These are phyloP conservation scores for Aricia artaxerxes DNA, from an alignment of 2,888 invertebrate species.

Conservation along the genomic window DNA sequence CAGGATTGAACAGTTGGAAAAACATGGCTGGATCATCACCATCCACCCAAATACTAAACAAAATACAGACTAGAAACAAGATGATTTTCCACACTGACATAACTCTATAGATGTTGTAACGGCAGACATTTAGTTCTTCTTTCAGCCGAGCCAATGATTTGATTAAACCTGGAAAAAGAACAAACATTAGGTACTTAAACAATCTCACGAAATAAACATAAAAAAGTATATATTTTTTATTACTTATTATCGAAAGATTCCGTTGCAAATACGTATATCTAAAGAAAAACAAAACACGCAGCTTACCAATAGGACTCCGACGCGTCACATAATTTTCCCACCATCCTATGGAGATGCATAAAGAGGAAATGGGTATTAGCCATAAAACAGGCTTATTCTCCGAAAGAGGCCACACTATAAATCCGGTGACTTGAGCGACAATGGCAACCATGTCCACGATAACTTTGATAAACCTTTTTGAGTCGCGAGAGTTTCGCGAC, in stretches of 20 bases:
- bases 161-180: constrained; percentile 80
- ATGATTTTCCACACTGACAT: constrained; percentile 95
- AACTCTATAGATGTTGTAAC: constrained; percentile 95
- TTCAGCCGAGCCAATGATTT: constrained; percentile 88
- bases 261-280: neutral
- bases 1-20: constrained; percentile 86
- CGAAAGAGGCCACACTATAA: constrained; percentile 94
- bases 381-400: constrained; percentile 88
- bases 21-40: constrained; percentile 89
- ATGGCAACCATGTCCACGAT: constrained; percentile 92
- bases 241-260: neutral
- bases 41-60: constrained; percentile 86
- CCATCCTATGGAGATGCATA: constrained; percentile 96
- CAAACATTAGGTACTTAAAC: neutral
- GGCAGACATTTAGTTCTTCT: constrained; percentile 87
- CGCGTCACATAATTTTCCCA: constrained; percentile 98
- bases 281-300: neutral
- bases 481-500: constrained; percentile 90
- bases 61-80: constrained; percentile 87
- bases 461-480: constrained; percentile 87
- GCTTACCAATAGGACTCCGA: constrained; percentile 88
- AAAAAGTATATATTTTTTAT: neutral
- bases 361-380: constrained; percentile 91
- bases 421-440: constrained; percentile 93
- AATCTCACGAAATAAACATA: neutral